A percentile compares a stretch with the other conserved stretches of the same genome.
Conservation (phyloP, 1,140 invertebrate species). For the Daktulosphaira vitifoliae region DNA sequence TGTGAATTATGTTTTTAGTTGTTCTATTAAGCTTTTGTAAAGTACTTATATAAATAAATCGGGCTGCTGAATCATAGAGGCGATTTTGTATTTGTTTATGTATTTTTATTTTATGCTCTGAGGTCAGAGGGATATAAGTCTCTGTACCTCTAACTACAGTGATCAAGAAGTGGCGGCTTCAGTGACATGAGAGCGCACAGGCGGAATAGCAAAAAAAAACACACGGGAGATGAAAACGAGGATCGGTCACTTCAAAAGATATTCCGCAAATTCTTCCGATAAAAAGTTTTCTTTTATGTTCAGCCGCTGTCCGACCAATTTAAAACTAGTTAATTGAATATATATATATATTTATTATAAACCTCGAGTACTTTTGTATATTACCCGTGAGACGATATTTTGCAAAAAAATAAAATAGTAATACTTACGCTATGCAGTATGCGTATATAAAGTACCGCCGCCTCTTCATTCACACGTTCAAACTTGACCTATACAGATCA, state of each 20-base stretch:
- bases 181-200: too few species aligned
- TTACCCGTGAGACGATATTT: conserved; percentile 20
- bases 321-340: conserved; percentile 32
- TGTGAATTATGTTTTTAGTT: too few species aligned
- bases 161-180: too few species aligned
- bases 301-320: conserved; percentile 30
- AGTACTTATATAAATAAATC: too few species aligned
- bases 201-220: not conserved
- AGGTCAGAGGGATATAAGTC: too few species aligned
- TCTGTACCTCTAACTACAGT: too few species aligned
- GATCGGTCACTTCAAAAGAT: conserved; percentile 29
- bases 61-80: too few species aligned
- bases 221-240: not conserved
- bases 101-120: too few species aligned
- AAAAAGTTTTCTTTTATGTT: conserved; percentile 31
- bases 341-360: not conserved
- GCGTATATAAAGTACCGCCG: not conserved
- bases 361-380: too few species aligned
- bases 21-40: too few species aligned
- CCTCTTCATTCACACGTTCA: not conserved
- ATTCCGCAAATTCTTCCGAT: conserved; percentile 31
- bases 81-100: too few species aligned
- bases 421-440: not conserved
- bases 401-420: conserved; percentile 2
- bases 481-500: too few species aligned